A percentile compares a stretch with the other conserved stretches of the same genome.
Evolutionary conservation across 2,888 invertebrate species (phyloP).

Genomic region (Leptura quadrifasciata): DNA sequence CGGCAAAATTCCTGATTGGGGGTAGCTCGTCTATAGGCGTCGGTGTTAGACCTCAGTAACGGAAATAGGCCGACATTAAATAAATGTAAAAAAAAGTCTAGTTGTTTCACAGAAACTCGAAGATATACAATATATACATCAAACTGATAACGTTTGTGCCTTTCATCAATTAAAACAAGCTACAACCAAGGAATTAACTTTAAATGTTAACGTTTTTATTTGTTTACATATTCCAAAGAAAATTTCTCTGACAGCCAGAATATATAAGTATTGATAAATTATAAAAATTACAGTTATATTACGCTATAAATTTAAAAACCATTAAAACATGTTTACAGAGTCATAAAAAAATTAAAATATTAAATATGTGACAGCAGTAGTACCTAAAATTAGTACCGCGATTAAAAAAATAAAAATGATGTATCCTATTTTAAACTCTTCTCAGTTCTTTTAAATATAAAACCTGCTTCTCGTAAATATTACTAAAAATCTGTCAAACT

Average conservation of each 20-base stretch:
- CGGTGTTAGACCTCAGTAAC: too few relatives aligned
- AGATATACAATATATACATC: too few relatives aligned
- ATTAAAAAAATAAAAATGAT: not conserved
- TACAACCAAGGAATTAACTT: too few relatives aligned
- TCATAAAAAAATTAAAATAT: not conserved
- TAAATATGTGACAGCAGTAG: not conserved
- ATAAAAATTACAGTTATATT: not conserved
- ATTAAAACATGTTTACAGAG: not conserved
- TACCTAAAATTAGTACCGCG: not conserved
- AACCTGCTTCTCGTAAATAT: slow-evolving; percentile 1
- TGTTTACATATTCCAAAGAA: not conserved
- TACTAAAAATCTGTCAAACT: not conserved
- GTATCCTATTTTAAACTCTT: not conserved
- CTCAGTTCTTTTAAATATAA: not conserved
- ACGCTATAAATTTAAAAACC: not conserved
- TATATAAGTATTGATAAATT: not conserved
- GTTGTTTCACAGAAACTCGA: too few relatives aligned
- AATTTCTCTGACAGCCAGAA: not conserved
- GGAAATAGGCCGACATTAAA: too few relatives aligned
- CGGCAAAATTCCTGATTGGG: too few relatives aligned
- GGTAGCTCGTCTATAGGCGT: too few relatives aligned
- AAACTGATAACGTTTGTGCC: too few relatives aligned
- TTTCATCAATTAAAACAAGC: too few relatives aligned
- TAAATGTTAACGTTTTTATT: not conserved
- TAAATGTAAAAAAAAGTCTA: too few relatives aligned